These are phyloP conservation scores for Lasiurus borealis DNA, from an alignment of 2,113 vertebrate species.

Conservation along the genomic window DNA sequence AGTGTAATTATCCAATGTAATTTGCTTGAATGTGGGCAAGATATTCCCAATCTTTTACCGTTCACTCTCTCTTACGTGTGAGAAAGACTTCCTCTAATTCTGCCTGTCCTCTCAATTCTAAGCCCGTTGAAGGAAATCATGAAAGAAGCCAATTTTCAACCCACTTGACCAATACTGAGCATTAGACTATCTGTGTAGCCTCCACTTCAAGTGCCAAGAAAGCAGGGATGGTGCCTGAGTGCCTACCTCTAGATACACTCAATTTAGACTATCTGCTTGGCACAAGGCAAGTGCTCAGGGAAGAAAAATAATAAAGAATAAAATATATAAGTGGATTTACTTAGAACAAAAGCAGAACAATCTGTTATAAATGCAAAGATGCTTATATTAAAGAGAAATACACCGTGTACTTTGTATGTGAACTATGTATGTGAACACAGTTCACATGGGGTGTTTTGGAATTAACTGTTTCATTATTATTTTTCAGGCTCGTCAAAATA, in stretches of 20 bases:
- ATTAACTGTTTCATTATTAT: conserved; percentile 3
- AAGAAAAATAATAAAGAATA: conserved; percentile 17
- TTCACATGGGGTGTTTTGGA: neutral
- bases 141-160: conserved; percentile 18
- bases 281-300: neutral
- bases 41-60: neutral
- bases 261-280: neutral
- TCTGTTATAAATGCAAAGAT: neutral
- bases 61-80: neutral
- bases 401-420: neutral
- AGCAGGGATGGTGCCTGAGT: neutral
- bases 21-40: neutral
- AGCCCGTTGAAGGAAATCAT: conserved; percentile 17
- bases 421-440: neutral
- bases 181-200: neutral
- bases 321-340: neutral
- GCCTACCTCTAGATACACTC: neutral
- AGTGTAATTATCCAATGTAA: neutral
- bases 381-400: neutral
- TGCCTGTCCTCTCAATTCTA: neutral
- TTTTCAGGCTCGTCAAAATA: conserved; percentile 39
- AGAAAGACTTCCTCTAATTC: conserved; percentile 20
- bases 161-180: neutral
- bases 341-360: conserved; percentile 6
- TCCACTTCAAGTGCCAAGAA: neutral